phyloP scores from a whole-genome alignment of 2,888 invertebrate genomes.

The Agapostemon virescens region DNA sequence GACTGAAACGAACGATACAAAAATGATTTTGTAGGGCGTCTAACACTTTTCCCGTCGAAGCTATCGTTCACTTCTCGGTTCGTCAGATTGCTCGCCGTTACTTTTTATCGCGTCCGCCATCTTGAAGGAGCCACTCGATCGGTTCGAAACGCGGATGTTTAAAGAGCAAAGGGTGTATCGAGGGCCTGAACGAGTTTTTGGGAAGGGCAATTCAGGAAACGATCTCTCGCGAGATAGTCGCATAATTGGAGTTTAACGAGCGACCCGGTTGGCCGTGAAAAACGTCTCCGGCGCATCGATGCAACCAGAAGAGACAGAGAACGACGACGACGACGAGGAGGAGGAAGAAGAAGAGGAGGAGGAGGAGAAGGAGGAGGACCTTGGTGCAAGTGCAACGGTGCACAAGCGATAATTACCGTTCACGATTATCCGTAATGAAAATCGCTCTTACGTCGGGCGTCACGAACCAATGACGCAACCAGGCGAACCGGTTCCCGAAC shows the following conservation, averaged over 20 bases:
- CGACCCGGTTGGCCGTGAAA: slow-evolving; percentile 30
- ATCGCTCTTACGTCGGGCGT: slow-evolving; percentile 32
- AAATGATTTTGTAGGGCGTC: no score
- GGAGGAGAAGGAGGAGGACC: slow-evolving; percentile 6
- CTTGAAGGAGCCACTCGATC: background rate
- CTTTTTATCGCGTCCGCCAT: no score
- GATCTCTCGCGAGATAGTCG: slow-evolving; percentile 25
- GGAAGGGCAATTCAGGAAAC: slow-evolving; percentile 2
- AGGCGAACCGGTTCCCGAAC: slow-evolving; percentile 25
- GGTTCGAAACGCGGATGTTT: background rate
- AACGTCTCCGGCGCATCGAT: slow-evolving; percentile 1
- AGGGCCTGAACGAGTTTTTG: slow-evolving; percentile 1
- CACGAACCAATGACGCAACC: slow-evolving; percentile 38
- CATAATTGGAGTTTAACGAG: slow-evolving; percentile 42
- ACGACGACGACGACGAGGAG: no score
- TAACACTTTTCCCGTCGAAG: background rate
- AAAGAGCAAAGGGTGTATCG: background rate
- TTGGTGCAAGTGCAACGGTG: slow-evolving; percentile 44
- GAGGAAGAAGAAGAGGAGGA: background rate
- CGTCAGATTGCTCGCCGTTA: background rate
- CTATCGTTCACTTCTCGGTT: background rate
- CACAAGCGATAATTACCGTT: slow-evolving; percentile 45
- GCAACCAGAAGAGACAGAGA: background rate
- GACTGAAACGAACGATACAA: no score
- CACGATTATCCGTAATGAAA: slow-evolving; percentile 49